Percentiles rank a stretch among this genome's conserved stretches.
Conservation (phyloP, 2,113 vertebrate species). For the Ondatra zibethicus region DNA sequence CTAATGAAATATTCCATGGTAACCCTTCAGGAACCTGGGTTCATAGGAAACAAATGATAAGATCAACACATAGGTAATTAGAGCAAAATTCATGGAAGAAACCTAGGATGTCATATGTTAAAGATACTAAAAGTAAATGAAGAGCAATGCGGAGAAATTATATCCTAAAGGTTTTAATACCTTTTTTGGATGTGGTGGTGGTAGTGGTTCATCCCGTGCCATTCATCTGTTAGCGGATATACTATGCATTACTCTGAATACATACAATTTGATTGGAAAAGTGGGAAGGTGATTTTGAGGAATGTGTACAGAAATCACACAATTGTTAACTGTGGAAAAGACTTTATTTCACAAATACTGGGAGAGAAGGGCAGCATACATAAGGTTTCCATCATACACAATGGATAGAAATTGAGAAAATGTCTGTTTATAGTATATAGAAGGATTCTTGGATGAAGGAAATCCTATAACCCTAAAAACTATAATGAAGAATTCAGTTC, state of each 20-base stretch:
- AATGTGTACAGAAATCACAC: background rate
- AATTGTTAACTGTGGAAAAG: background rate
- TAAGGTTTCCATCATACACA: background rate
- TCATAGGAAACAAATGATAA: background rate
- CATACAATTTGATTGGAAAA: background rate
- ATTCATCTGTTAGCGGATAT: background rate
- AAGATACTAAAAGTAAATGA: background rate
- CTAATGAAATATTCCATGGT: background rate
- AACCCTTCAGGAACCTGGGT: background rate
- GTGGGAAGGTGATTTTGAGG: background rate
- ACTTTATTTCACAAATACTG: background rate
- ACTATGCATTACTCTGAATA: background rate
- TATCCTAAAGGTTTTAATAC: background rate
- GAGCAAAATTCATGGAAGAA: background rate
- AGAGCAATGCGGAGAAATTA: background rate
- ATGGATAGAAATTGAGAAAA: background rate
- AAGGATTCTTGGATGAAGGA: background rate
- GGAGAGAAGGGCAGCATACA: background rate
- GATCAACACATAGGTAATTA: background rate
- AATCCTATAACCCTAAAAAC: background rate
- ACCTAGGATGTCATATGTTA: background rate
- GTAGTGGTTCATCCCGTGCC: no score
- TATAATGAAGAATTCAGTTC: background rate
- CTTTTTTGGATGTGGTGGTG: background rate
- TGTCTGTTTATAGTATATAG: background rate